These are phyloP conservation scores for Pterois miles DNA, from an alignment of 2,797 vertebrate species.

Conservation along the genomic window DNA sequence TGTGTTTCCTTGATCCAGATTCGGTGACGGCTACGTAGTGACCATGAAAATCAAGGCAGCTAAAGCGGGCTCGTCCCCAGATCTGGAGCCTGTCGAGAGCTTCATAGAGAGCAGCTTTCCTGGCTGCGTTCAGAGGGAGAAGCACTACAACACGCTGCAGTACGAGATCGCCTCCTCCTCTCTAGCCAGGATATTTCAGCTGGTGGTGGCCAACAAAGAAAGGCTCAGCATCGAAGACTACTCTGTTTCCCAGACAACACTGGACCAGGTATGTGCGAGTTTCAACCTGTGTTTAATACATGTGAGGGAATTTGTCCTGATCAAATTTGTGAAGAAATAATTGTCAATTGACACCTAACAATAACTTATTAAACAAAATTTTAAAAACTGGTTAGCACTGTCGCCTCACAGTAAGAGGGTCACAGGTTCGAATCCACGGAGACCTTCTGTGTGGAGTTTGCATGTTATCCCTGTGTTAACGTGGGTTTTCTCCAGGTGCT, in stretches of 20 bases:
- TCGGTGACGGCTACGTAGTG: conserved; percentile 95
- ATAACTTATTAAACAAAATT: neutral
- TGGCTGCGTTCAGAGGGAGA: conserved; percentile 91
- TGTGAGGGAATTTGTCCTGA: neutral
- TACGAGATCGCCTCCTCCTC: conserved; percentile 92
- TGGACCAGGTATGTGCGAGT: conserved; percentile 90
- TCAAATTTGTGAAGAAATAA: neutral
- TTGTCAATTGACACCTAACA: too few species aligned
- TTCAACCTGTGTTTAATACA: neutral
- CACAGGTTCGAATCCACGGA: too few species aligned
- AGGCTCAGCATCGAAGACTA: conserved; percentile 94
- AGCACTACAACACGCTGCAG: conserved; percentile 95
- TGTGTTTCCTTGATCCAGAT: conserved; percentile 78
- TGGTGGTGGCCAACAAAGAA: conserved; percentile 94
- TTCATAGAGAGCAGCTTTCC: conserved; percentile 92
- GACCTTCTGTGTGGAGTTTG: too few species aligned
- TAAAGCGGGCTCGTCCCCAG: conserved; percentile 83
- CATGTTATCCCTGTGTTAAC: too few species aligned
- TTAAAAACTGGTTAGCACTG: too few species aligned
- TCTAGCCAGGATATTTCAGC: conserved; percentile 93
- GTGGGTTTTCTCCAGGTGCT: too few species aligned
- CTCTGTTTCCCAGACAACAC: conserved; percentile 95
- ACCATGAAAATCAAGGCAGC: conserved; percentile 94
- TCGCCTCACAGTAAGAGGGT: too few species aligned
- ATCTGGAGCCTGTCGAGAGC: conserved; percentile 87